Base-by-base conservation (phyloP, 92 coral and sea anemone genomes). In the Paragorgia papillata region DNA sequence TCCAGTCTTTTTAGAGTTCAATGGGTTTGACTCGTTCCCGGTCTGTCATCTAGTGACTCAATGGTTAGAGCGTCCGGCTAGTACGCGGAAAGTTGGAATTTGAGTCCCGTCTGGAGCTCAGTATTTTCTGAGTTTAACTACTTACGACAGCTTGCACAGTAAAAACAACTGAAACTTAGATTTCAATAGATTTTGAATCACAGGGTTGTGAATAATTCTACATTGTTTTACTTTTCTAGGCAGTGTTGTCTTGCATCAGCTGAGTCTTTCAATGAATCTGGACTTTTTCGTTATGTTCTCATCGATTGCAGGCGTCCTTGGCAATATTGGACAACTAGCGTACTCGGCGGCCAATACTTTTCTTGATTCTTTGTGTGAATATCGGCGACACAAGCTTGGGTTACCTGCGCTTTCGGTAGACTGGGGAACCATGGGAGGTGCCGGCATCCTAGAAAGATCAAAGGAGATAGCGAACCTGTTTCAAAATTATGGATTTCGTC, bases 351-450 rank as follows among this genome's bases (percentile, higher is more conserved):
- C 90, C 27, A 91, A 91, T 51, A 89, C 88, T 22, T 88, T 88
- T 53, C 89, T 84, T 17, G 97, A 91, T 64, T 35, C 81, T 43
- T 77, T 91, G 22, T 89, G 90, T 9, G 56, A 66, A 32, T 91
- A 85, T 80, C 85, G 97, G 39, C 85, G 90, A 7, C 71, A 59
- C 13, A 86, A 66, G 28, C 97, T 88, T 33, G 90, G 90, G 35
- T 48, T 88, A 14, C 97, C 97, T 30, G 97, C 81, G 8, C 74
- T 91, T 49, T 59, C 92, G 7, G 87, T 91, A 31, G 83, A 85
- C 83, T 90, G 96, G 96, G 96, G 96, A 63, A 88, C 96, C 54
- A 90, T 90, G 33, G 71, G 84, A 55, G 97, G 97, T 25, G 89
- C 97, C 13, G 92, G 92, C 44, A 83, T 88, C 34, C 20, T 91